Base-by-base conservation (phyloP, 1,140 invertebrate genomes). In the Maconellicoccus hirsutus region DNA sequence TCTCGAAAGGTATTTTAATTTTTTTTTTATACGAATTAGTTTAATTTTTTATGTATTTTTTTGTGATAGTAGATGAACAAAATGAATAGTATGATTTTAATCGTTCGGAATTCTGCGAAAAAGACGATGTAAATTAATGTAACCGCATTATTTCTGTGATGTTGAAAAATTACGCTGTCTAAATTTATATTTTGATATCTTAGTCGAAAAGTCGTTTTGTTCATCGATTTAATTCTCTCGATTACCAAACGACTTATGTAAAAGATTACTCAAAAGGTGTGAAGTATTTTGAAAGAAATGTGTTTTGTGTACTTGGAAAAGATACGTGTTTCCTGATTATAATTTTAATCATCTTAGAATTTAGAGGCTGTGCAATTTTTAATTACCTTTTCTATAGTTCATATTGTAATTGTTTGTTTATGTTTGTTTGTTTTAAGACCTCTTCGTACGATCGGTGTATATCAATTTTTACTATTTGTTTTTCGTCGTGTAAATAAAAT, bases 361-460 rank as follows among this genome's bases (percentile, higher is more conserved):
- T 66, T 66, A 66, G 61, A 66, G 61, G 61, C 61, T 66, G 61
- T 66, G 61, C 61, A 19, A 66, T 66, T 66, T 66, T 66, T 66
- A 66, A 66, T 66, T 66, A 66, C 61, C 61, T 66, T 66, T 66
- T 59, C 52, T 66, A 66, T 66, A 66, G 22, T 66, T 66, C 61
- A 66, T 66, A 25, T 10, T 66, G 21, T 66, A 25, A 25, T 66
- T 59, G 16, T 66, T 25, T 66, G 61, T 66, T 66, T 66, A 59
- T 33, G 42, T 52, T 52, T 52, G 42, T 52, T 52, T 52, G 42
- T 52, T 52, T 52, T 52, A 19, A 52, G 42, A 52, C 42, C 42
- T 52, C 6, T 52, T 52, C n/a, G n/a, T 52, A 52, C n/a, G 42
- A 14, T 52, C 42, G 42, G n/a, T 52, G 10, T 52, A 52, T 33